Conservation (phyloP, 1,140 invertebrate species). For the Drosophila yakuba region DNA sequence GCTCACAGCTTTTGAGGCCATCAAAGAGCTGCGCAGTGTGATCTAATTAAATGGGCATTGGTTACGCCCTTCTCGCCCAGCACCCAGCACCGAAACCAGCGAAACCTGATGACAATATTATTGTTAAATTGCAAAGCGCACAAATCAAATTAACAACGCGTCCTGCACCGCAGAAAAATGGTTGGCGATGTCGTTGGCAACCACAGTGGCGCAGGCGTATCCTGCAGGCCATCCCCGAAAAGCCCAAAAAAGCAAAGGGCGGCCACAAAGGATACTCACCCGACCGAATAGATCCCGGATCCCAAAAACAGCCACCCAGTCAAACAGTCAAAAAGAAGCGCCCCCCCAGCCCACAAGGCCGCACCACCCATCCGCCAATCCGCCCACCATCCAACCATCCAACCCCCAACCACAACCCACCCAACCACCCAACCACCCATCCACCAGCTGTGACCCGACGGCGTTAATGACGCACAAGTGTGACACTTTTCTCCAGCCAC, state of each 20-base stretch:
- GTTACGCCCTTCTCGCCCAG: conserved; percentile 41
- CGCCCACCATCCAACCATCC: conserved; percentile 14
- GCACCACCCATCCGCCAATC: conserved; percentile 5
- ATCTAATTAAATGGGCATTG: conserved; percentile 74
- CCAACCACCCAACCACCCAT: conserved; percentile 43
- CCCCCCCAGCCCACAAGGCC: conserved; percentile 2
- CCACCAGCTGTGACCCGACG: conserved; percentile 80
- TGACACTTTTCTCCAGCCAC: conserved; percentile 67
- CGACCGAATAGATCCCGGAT: conserved; percentile 19
- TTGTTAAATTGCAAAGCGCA: conserved; percentile 81
- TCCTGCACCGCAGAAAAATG: conserved; percentile 73
- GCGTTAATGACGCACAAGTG: conserved; percentile 83
- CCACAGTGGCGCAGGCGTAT: conserved; percentile 68
- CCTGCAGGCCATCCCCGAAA: conserved; percentile 32
- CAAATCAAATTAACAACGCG: conserved; percentile 81
- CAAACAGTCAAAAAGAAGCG: conserved; percentile 21
- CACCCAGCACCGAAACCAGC: conserved; percentile 30
- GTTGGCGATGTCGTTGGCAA: conserved; percentile 79
- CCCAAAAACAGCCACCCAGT: conserved; percentile 28
- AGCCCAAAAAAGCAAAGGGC: conserved; percentile 10
- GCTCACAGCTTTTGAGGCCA: conserved; percentile 9
- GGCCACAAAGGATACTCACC: not conserved
- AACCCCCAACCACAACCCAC: conserved; percentile 15
- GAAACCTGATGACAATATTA: conserved; percentile 78
- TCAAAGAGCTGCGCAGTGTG: conserved; percentile 29